Percentiles rank a stretch among this genome's conserved stretches.
Conservation (phyloP, 2,797 vertebrate genomes). For the Oreortyx pictus region DNA sequence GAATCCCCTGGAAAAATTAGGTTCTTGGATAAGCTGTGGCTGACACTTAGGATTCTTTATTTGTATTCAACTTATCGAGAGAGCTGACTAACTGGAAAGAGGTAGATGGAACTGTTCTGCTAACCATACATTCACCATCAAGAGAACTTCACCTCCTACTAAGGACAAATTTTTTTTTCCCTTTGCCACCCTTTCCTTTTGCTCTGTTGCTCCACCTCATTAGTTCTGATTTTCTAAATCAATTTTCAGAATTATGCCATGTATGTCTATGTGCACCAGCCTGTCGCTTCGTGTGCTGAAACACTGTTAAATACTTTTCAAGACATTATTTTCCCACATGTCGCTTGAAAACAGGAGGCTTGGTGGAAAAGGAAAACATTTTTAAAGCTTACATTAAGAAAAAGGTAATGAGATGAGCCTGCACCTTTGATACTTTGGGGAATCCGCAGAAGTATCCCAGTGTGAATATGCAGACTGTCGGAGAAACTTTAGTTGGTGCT, state of each 20-base stretch:
- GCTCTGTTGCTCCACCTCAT: neutral
- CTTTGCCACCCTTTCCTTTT: neutral
- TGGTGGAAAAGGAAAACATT: neutral
- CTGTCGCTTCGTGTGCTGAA: neutral
- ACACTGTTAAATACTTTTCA: neutral
- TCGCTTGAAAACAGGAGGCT: neutral
- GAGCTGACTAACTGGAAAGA: neutral
- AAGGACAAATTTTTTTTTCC: neutral
- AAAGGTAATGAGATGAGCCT: neutral
- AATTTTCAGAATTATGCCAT: neutral
- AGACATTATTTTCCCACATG: neutral
- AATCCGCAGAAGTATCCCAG: neutral
- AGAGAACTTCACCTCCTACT: neutral
- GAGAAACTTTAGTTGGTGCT: neutral
- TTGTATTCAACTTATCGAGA: neutral
- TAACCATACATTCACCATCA: neutral
- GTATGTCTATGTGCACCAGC: neutral
- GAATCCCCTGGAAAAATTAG: neutral
- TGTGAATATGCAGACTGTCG: neutral
- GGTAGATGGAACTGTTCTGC: neutral
- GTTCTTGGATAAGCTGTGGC: neutral
- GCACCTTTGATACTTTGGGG: neutral
- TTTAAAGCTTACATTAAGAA: neutral
- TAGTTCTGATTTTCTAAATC: neutral
- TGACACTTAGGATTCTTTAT: neutral